Percentiles rank a stretch among this genome's conserved stretches.
These are phyloP conservation scores for Drosophila lowei DNA, from an alignment of 1,140 invertebrate genomes.

Conservation along the genomic window DNA sequence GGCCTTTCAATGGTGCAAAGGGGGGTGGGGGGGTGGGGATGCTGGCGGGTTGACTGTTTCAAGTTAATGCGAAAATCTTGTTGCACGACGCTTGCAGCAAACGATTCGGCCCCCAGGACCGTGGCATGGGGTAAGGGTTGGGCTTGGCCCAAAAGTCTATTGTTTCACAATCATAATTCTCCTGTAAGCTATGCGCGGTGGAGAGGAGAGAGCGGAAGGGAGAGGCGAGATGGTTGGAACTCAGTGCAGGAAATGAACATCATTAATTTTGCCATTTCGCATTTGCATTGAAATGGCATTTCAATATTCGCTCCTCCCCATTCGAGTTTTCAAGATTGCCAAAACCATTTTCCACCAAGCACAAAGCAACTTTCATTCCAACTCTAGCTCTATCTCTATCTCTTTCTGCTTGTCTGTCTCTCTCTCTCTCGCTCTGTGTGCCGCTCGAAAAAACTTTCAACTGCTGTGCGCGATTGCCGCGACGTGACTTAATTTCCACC, in stretches of 20 bases:
- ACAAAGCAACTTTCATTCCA: constrained; percentile 32
- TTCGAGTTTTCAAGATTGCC: constrained; percentile 64
- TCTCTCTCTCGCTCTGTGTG: not conserved
- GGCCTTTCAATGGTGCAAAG: constrained; percentile 48
- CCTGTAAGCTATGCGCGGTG: constrained; percentile 63
- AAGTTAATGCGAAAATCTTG: constrained; percentile 80
- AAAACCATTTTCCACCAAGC: constrained; percentile 39
- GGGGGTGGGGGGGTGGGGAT: not conserved
- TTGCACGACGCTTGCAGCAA: constrained; percentile 70
- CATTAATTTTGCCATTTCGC: constrained; percentile 79
- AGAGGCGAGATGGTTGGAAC: not conserved
- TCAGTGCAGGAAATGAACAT: constrained; percentile 73
- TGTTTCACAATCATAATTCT: constrained; percentile 80
- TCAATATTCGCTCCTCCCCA: constrained; percentile 56
- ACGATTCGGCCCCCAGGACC: constrained; percentile 31
- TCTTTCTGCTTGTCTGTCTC: not conserved
- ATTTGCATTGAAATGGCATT: constrained; percentile 80
- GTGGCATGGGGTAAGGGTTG: not conserved
- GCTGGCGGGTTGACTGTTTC: constrained; percentile 33
- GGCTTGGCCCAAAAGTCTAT: constrained; percentile 71
- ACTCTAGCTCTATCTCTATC: not conserved
- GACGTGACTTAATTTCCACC: constrained; percentile 82
- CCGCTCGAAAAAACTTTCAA: constrained; percentile 50
- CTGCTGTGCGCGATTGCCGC: constrained; percentile 76
- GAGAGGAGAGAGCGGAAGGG: not conserved